Conservation (phyloP, 2,113 vertebrate species). For the Hippocampus barbouri region DNA sequence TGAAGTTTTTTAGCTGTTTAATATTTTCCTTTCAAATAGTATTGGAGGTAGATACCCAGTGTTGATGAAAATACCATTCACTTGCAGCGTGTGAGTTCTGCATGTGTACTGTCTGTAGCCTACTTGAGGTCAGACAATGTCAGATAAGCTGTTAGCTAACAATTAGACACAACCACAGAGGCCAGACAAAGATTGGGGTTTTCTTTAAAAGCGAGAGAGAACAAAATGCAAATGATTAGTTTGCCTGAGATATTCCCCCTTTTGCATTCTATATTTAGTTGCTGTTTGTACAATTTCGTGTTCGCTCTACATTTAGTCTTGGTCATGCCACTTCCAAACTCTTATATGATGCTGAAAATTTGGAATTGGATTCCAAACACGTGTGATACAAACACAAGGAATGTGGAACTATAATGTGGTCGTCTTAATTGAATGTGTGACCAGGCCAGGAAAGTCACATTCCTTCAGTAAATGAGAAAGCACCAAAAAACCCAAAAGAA, state of each 20-base stretch:
- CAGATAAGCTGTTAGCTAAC: conserved; percentile 43
- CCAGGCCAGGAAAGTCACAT: conserved; percentile 20
- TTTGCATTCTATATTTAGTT: conserved; percentile 16
- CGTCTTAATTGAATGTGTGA: conserved; percentile 18
- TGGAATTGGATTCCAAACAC: conserved; percentile 21
- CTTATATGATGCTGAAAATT: conserved; percentile 4
- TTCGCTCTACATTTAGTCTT: conserved; percentile 28
- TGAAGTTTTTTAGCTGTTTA: too few species aligned
- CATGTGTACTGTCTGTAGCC: not conserved
- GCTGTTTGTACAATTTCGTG: conserved; percentile 23
- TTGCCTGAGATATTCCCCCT: conserved; percentile 18
- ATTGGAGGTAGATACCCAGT: too few species aligned
- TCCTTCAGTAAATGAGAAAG: conserved; percentile 43
- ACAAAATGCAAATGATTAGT: conserved; percentile 59
- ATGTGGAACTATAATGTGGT: conserved; percentile 33
- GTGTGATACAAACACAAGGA: conserved; percentile 19
- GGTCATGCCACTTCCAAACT: not conserved
- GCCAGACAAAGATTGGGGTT: conserved; percentile 30
- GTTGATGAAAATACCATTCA: too few species aligned
- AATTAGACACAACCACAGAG: conserved; percentile 41
- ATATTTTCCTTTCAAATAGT: too few species aligned
- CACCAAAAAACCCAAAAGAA: conserved; percentile 32
- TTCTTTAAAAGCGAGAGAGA: conserved; percentile 45
- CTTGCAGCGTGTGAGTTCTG: too few species aligned
- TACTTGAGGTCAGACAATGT: conserved; percentile 34